Conservation (phyloP, 2,797 vertebrate genomes). For the Pangasius sanitwongsei region DNA sequence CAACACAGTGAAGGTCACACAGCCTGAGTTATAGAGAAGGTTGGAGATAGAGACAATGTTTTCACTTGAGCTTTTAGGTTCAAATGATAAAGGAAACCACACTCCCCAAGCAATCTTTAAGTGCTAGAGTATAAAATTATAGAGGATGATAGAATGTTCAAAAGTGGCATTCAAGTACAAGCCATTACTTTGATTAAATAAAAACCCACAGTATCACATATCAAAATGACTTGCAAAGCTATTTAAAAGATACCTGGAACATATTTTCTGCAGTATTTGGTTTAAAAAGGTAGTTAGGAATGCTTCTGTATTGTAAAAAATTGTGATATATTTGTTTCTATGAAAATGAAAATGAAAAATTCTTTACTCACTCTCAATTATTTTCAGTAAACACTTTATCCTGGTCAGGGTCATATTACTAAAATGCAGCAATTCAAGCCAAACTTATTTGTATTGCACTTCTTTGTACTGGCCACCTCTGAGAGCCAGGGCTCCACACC, state of each 20-base stretch:
- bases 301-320: background rate
- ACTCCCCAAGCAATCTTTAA: slow-evolving; percentile 14
- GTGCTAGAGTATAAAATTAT: background rate
- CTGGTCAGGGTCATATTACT: background rate
- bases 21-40: slow-evolving; percentile 38
- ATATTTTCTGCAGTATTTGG: background rate
- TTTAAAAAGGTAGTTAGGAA: background rate
- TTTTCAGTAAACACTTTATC: background rate
- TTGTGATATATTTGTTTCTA: background rate
- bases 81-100: background rate
- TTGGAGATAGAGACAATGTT: background rate
- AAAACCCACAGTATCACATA: slow-evolving; percentile 1
- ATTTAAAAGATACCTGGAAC: background rate
- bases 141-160: slow-evolving; percentile 12
- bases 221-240: slow-evolving; percentile 8
- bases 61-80: slow-evolving; percentile 8
- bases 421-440: background rate
- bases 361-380: background rate
- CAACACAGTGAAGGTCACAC: slow-evolving; percentile 64
- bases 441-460: background rate
- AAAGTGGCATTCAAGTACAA: slow-evolving; percentile 11
- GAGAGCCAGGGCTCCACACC: too few species aligned
- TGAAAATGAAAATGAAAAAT: background rate
- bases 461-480: background rate
- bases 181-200: background rate